Evolutionary conservation across 2,797 vertebrate genomes (phyloP).

Genomic region (Rhabdomys pumilio): DNA sequence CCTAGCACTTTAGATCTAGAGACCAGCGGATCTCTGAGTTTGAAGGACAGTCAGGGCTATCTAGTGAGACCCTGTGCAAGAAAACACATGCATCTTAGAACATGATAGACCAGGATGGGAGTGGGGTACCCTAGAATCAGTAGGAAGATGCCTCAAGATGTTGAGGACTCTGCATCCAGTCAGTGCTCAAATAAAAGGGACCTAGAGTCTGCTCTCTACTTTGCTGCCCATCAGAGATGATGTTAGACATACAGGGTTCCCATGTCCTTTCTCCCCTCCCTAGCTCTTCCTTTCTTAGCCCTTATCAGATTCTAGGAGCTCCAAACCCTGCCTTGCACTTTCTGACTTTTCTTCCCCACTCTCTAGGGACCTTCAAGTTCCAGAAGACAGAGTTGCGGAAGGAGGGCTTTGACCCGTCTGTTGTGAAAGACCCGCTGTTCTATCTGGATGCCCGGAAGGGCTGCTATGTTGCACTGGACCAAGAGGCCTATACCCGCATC

Average conservation of each 20-base stretch:
- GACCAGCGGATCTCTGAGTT: neutral
- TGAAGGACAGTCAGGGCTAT: neutral
- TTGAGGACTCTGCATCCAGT: neutral
- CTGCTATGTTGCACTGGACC: conserved; percentile 91
- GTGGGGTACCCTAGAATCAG: neutral
- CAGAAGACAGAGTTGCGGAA: conserved; percentile 96
- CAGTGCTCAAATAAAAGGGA: neutral
- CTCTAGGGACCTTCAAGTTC: conserved; percentile 97
- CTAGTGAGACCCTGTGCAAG: neutral
- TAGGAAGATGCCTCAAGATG: neutral
- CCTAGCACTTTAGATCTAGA: neutral
- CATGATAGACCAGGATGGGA: rapidly evolving
- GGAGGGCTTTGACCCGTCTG: conserved; percentile 92
- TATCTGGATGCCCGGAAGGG: conserved; percentile 95
- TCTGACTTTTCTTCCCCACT: neutral
- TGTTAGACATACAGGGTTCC: neutral
- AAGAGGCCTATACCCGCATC: conserved; percentile 92
- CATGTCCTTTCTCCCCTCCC: too few relatives aligned
- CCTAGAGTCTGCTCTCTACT: neutral
- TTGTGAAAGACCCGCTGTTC: conserved; percentile 94
- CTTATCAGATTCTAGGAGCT: neutral
- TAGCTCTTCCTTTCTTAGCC: neutral
- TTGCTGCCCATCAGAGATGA: neutral
- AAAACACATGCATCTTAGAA: neutral
- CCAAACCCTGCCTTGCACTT: neutral